Conservation (phyloP, 2,113 vertebrate genomes). For the Pelmatolapia mariae region DNA sequence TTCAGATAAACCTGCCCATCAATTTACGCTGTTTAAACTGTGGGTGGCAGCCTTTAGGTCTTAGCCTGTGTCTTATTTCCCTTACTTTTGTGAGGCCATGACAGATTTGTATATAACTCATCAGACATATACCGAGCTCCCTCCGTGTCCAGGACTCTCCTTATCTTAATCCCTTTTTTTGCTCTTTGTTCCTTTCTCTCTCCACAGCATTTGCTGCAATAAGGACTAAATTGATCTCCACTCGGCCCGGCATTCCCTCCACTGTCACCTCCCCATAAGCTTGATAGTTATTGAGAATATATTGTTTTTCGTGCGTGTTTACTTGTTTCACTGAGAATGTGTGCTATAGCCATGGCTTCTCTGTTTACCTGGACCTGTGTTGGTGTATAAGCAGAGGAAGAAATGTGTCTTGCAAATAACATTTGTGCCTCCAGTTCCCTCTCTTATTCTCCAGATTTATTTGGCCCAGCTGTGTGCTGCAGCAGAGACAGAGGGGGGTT, state of each 20-base stretch:
- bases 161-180: not conserved
- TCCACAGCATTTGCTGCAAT: not conserved
- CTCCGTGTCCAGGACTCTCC: not conserved
- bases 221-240: not conserved
- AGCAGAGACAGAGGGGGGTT: not conserved
- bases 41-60: not conserved
- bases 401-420: slow-evolving; percentile 28
- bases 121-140: not conserved
- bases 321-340: not conserved
- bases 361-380: not conserved
- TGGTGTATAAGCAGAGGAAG: not conserved
- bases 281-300: slow-evolving; percentile 3
- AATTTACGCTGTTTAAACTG: not conserved
- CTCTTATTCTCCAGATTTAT: slow-evolving; percentile 9
- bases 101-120: not conserved
- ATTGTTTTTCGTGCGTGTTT: not conserved
- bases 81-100: not conserved
- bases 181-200: not conserved
- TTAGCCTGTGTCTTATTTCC: not conserved
- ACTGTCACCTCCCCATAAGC: not conserved
- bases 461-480: not conserved
- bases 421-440: not conserved
- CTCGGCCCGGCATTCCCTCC: not conserved
- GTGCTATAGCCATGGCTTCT: not conserved
- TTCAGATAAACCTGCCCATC: not conserved